Percentiles rank a stretch among this genome's conserved stretches.
phyloP scores from a whole-genome alignment of 2,888 invertebrate species.

The Xanthorhoe spadicearia region DNA sequence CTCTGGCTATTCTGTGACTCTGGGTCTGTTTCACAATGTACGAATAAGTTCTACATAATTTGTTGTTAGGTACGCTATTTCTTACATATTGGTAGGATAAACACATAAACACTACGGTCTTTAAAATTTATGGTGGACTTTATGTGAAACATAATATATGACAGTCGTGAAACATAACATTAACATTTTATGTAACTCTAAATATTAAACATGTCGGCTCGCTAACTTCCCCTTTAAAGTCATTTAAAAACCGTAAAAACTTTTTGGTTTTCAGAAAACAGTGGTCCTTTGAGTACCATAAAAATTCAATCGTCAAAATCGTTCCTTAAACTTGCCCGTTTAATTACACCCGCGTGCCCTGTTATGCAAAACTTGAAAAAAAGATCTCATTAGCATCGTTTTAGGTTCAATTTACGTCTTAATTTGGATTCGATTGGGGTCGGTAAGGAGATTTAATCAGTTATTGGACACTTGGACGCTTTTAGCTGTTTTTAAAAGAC shows the following conservation, averaged over 20 bases:
- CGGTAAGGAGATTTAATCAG: constrained; percentile 46
- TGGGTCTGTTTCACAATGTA: too few species aligned
- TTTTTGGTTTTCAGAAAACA: neutral
- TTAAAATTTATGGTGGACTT: too few species aligned
- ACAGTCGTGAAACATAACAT: too few species aligned
- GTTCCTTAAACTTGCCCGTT: constrained; percentile 38
- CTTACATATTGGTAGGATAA: too few species aligned
- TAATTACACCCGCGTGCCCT: constrained; percentile 52
- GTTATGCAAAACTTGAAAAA: constrained; percentile 68
- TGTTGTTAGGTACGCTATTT: too few species aligned
- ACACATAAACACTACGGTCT: too few species aligned
- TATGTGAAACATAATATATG: too few species aligned
- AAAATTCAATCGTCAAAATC: constrained; percentile 40
- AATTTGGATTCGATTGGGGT: constrained; percentile 67
- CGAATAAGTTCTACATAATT: too few species aligned
- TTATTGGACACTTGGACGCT: constrained; percentile 9
- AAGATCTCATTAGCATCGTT: constrained; percentile 69
- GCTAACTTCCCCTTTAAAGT: constrained; percentile 32
- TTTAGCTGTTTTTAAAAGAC: neutral
- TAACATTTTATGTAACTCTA: too few species aligned
- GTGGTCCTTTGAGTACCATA: constrained; percentile 21
- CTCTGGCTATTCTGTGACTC: too few species aligned
- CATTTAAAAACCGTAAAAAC: constrained; percentile 32
- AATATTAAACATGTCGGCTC: too few species aligned
- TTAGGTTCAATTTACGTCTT: constrained; percentile 70